Evolutionary conservation across 2,113 vertebrate species (phyloP).

Genomic region (Microtus richardsoni): DNA sequence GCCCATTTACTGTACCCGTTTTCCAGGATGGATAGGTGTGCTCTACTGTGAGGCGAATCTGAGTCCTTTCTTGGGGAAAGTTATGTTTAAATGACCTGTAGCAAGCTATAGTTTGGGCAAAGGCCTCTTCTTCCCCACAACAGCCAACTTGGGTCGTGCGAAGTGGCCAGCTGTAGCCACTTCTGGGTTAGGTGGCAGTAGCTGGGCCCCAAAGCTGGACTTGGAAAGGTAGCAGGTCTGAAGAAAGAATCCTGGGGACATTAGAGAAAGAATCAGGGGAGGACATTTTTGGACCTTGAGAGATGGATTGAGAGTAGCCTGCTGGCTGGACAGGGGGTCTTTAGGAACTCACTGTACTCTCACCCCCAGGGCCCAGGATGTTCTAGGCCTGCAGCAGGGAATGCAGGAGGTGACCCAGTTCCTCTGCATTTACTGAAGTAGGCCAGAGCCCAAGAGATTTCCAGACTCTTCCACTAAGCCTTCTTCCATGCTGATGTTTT

Average conservation of each 20-base stretch:
- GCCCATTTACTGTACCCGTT: not conserved
- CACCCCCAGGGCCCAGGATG: not conserved
- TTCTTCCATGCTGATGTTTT: constrained; percentile 56
- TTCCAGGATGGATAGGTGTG: not conserved
- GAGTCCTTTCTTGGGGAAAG: not conserved
- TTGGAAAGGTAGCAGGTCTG: not conserved
- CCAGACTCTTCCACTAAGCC: constrained; percentile 57
- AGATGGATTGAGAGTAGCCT: not conserved
- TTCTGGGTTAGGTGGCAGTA: not conserved
- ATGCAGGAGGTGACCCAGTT: constrained; percentile 67
- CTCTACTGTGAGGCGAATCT: too few relatives aligned
- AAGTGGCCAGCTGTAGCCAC: not conserved
- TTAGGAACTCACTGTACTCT: not conserved
- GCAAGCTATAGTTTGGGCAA: not conserved
- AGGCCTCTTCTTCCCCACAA: not conserved
- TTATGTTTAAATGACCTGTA: not conserved
- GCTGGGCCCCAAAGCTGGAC: not conserved
- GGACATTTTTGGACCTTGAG: not conserved
- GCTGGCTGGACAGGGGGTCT: not conserved
- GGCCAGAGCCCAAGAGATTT: constrained; percentile 59
- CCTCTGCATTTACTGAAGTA: constrained; percentile 39
- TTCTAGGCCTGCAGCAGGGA: not conserved
- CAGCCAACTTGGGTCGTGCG: not conserved
- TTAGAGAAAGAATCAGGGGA: not conserved
- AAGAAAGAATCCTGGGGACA: not conserved